Evolutionary conservation across 2,113 vertebrate genomes (phyloP).

Genomic region (Thalassoma bifasciatum): DNA sequence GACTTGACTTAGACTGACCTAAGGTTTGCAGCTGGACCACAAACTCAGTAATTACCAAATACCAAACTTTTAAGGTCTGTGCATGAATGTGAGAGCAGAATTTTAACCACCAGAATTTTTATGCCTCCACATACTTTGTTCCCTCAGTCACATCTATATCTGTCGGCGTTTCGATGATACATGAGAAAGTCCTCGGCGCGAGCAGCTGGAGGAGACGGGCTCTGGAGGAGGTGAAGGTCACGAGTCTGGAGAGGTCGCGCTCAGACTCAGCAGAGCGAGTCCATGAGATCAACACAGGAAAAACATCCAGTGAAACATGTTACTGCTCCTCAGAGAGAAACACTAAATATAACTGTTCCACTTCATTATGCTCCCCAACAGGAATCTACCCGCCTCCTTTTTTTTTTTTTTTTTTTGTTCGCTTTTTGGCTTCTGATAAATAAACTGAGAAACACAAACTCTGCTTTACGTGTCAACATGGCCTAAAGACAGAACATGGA

Average conservation of each 20-base stretch:
- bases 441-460: background rate
- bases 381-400: background rate
- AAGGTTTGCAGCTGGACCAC: no score
- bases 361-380: background rate
- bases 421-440: constrained; percentile 1
- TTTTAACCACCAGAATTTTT: no score
- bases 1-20: no score
- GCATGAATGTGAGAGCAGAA: no score
- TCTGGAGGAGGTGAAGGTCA: constrained; percentile 20
- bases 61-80: no score
- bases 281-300: background rate
- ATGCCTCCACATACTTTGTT: no score
- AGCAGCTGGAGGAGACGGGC: constrained; percentile 39
- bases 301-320: constrained; percentile 7
- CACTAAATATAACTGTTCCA: constrained; percentile 22
- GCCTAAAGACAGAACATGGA: background rate
- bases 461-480: background rate
- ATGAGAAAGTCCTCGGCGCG: constrained; percentile 10
- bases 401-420: no score
- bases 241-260: background rate
- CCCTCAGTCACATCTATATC: constrained; percentile 1
- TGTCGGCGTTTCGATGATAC: background rate
- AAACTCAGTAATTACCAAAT: no score
- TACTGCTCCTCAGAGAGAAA: background rate
- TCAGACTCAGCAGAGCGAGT: background rate